Evolutionary conservation across 2,888 invertebrate genomes (phyloP).

Genomic region (Tridacna gigas): DNA sequence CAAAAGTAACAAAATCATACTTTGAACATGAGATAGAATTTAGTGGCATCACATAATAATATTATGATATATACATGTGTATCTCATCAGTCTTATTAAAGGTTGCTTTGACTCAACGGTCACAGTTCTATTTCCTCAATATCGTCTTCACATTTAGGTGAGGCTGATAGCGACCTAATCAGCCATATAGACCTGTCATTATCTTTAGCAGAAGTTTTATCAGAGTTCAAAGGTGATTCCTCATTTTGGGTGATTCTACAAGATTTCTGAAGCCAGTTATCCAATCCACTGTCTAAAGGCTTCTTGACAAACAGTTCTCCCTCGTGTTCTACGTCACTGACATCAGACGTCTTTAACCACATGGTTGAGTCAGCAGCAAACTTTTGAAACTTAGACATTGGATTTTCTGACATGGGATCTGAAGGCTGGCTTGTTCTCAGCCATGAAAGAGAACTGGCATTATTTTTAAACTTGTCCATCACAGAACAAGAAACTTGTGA

Average conservation of each 20-base stretch:
- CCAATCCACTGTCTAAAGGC: background rate
- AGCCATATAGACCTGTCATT: conserved; percentile 5
- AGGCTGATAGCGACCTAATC: background rate
- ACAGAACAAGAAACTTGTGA: conserved; percentile 28
- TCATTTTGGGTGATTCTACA: background rate
- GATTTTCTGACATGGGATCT: conserved; percentile 25
- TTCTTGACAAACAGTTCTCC: background rate
- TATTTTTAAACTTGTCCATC: conserved; percentile 55
- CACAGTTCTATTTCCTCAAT: conserved; percentile 26
- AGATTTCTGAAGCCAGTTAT: conserved; percentile 18
- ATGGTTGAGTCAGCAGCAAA: conserved; percentile 20
- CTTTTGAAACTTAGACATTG: conserved; percentile 38
- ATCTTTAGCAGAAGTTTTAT: background rate
- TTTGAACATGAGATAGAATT: background rate
- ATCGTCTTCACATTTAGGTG: conserved; percentile 9
- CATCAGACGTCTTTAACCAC: conserved; percentile 45
- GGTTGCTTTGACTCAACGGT: background rate
- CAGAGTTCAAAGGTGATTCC: background rate
- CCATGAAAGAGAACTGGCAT: conserved; percentile 46
- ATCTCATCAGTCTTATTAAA: background rate
- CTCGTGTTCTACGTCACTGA: background rate
- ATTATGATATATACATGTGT: too few relatives aligned
- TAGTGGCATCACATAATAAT: too few relatives aligned
- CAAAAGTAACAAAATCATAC: background rate
- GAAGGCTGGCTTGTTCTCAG: conserved; percentile 20